phyloP scores from a whole-genome alignment of 1,140 invertebrate species.

The Chelonus insularis region DNA sequence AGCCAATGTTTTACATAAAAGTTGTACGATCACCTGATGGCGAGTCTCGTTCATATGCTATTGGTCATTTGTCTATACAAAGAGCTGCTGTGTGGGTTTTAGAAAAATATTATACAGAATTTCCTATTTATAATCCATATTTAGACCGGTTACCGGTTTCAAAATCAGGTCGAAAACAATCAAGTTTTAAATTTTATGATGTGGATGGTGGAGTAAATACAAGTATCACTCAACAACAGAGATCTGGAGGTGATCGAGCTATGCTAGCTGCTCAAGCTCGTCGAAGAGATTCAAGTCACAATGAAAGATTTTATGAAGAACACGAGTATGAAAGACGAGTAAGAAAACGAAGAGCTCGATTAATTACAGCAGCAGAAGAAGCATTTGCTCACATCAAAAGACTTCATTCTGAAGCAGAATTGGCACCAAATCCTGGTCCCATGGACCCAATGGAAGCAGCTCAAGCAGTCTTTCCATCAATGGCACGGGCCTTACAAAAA shows the following conservation, averaged over 20 bases:
- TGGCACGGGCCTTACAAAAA: constrained; percentile 94
- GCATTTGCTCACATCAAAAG: constrained; percentile 95
- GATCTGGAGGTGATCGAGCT: constrained; percentile 66
- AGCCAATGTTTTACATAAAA: constrained; percentile 88
- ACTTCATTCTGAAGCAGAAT: constrained; percentile 67
- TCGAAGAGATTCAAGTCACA: constrained; percentile 86
- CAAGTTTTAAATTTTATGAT: constrained; percentile 96
- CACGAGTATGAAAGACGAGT: constrained; percentile 94
- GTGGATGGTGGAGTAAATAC: constrained; percentile 82
- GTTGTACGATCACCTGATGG: constrained; percentile 94
- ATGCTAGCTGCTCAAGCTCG: constrained; percentile 73
- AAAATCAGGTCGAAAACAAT: constrained; percentile 76
- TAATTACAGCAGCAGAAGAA: constrained; percentile 93
- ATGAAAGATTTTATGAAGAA: constrained; percentile 97
- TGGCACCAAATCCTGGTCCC: constrained; percentile 61
- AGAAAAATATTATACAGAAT: constrained; percentile 94
- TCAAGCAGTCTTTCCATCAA: constrained; percentile 94
- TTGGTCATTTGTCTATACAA: constrained; percentile 93
- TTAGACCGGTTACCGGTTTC: constrained; percentile 86
- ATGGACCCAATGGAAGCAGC: constrained; percentile 95
- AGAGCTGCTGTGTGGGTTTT: constrained; percentile 91
- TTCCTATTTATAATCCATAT: constrained; percentile 96
- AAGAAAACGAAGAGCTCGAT: constrained; percentile 82
- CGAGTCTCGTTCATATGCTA: constrained; percentile 78
- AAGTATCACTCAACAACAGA: constrained; percentile 65